These are phyloP conservation scores for Takifugu flavidus DNA, from an alignment of 2,113 vertebrate species.

Conservation along the genomic window DNA sequence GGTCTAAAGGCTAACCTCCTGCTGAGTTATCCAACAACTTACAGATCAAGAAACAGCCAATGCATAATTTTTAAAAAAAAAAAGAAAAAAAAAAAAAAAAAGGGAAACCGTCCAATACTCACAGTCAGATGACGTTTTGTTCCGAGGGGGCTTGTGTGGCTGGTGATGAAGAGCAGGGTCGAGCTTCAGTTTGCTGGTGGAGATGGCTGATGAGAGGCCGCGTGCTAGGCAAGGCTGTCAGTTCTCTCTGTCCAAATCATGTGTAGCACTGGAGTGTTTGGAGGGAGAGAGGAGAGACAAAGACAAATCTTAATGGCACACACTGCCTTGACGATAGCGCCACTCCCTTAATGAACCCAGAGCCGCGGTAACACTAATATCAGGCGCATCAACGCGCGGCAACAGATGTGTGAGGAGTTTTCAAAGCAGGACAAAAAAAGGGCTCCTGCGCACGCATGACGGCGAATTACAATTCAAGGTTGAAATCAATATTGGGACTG, in stretches of 20 bases:
- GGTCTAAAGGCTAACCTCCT: background rate
- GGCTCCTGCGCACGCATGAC: conserved; percentile 41
- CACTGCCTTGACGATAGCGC: conserved; percentile 59
- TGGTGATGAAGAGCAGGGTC: conserved; percentile 86
- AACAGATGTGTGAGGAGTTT: conserved; percentile 72
- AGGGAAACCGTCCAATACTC: conserved; percentile 70
- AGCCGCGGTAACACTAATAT: conserved; percentile 52
- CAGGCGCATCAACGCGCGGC: conserved; percentile 48
- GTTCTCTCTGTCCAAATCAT: conserved; percentile 90
- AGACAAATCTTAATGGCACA: conserved; percentile 70
- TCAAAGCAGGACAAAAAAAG: conserved; percentile 47
- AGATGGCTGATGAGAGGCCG: conserved; percentile 89
- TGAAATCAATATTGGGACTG: conserved; percentile 46
- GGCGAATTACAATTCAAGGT: conserved; percentile 53
- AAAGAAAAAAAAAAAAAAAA: background rate
- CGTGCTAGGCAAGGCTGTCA: conserved; percentile 91
- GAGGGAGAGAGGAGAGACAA: conserved; percentile 51
- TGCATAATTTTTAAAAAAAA: background rate
- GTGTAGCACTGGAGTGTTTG: conserved; percentile 62
- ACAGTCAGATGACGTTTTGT: conserved; percentile 96
- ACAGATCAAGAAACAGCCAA: background rate
- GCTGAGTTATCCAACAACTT: conserved; percentile 13
- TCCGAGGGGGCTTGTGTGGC: conserved; percentile 82
- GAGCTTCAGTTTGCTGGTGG: conserved; percentile 86
- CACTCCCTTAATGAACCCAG: conserved; percentile 69